Conservation (phyloP, 2,888 invertebrate species). For the Entomobrya multifasciata region DNA sequence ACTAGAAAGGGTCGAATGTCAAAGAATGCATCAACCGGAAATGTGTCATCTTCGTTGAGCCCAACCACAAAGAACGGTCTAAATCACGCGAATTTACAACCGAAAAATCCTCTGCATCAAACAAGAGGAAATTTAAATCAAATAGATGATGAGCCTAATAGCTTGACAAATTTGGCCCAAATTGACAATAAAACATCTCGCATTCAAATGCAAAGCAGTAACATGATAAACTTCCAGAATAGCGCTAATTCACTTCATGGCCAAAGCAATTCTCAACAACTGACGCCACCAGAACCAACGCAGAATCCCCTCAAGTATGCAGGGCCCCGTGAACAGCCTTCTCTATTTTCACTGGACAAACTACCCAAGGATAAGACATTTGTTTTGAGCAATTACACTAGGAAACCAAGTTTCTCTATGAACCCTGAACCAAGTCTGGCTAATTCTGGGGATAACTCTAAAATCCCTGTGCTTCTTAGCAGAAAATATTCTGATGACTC, state of each 20-base stretch:
- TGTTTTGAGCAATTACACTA: constrained; percentile 45
- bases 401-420: constrained; percentile 64
- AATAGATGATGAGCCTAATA: constrained; percentile 69
- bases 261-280: constrained; percentile 49
- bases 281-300: constrained; percentile 1
- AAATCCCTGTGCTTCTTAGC: constrained; percentile 67
- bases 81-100: constrained; percentile 54
- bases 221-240: constrained; percentile 61
- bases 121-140: constrained; percentile 61
- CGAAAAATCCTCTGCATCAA: constrained; percentile 72
- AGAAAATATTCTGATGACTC: constrained; percentile 73
- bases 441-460: constrained; percentile 58
- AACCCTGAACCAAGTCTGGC: constrained; percentile 55
- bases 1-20: constrained; percentile 69
- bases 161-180: constrained; percentile 41
- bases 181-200: constrained; percentile 54
- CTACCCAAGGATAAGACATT: constrained; percentile 64
- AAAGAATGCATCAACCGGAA: constrained; percentile 53
- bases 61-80: constrained; percentile 49
- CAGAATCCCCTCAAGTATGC: constrained; percentile 29
- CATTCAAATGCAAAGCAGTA: constrained; percentile 57
- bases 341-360: constrained; percentile 76
- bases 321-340: constrained; percentile 68
- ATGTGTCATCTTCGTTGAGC: constrained; percentile 75
- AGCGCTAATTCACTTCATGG: constrained; percentile 49